Evolutionary conservation across 2,113 vertebrate species (phyloP), one percentile per base, ranked within the genome.

Genomic region (Notothenia rossii): DNA sequence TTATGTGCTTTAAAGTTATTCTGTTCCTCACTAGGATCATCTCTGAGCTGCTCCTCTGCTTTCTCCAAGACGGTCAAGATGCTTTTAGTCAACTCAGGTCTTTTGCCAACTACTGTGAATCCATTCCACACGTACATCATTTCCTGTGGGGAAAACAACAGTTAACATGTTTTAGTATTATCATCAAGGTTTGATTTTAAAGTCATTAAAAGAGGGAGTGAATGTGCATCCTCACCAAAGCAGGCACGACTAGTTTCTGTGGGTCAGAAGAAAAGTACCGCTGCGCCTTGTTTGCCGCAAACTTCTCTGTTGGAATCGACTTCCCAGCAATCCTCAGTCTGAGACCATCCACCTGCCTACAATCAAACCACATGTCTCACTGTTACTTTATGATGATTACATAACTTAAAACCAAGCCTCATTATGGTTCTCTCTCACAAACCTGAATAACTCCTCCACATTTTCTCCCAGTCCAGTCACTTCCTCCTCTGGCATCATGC

Each of bases 401-500:
- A 10, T 4, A 25, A 18, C 18, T 25, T 9, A 9, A 2, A n/a
- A 33, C 40, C 0, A 1, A 33, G 15, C 50, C 22, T 2, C 11
- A 9, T 29, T 6, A 10, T 6, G 11, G 11, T 45, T 45, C 5
- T 62, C 10, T 53, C 10, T 13, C 9, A 2, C 80, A 92, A 84
- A 99, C 97, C 96, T 97, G 91, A 97, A 99, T 80, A 98, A 90
- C 54, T 95, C 82, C 6, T 93, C 94, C 33, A 96, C 69, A 48
- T 97, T 93, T 87, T 99, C 97, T 59, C 95, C 95, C 22, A 95
- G 93, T 58, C 79, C 68, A 55, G 72, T 81, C 49, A 96, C 93
- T 43, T 96, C 96, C 40, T 97, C 94, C 36, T 97, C 96, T 45
- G 97, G 89, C 68, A 98, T 94, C 97, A 99, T 98, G 91, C 96